Evolutionary conservation across 2,797 vertebrate genomes (phyloP).

Genomic region (Megalops cyprinoides): DNA sequence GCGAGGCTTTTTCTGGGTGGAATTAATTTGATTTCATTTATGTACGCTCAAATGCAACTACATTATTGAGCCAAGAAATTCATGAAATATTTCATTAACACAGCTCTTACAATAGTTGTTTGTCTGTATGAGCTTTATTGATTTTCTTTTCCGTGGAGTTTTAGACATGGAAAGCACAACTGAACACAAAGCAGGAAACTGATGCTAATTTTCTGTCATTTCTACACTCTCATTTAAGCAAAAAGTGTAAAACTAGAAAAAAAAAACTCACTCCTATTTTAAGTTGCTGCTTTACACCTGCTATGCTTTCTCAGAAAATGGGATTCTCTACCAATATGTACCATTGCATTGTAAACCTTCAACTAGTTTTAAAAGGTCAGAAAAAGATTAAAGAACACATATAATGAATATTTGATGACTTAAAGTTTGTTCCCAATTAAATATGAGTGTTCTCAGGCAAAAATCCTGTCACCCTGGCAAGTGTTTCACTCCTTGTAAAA

Average conservation of each 20-base stretch:
- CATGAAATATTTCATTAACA: not conserved
- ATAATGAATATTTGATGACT: constrained; percentile 30
- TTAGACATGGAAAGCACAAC: not conserved
- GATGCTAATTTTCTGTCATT: not conserved
- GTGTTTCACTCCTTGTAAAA: constrained; percentile 77
- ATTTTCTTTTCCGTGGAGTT: no score
- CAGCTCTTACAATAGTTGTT: not conserved
- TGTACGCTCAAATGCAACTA: no score
- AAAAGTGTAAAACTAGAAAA: not conserved
- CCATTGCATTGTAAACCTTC: not conserved
- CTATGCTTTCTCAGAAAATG: not conserved
- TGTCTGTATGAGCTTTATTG: not conserved
- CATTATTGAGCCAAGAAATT: not conserved
- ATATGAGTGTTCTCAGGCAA: constrained; percentile 42
- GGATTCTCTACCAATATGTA: not conserved
- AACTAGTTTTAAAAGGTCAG: not conserved
- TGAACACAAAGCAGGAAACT: not conserved
- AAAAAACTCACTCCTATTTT: not conserved
- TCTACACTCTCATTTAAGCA: not conserved
- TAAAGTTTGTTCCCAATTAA: constrained; percentile 56
- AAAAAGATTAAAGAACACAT: constrained; percentile 31
- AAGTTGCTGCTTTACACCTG: not conserved
- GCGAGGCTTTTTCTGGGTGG: not conserved
- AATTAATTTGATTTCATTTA: no score
- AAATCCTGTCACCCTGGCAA: constrained; percentile 71